These are phyloP conservation scores for Nibea coibor DNA, from an alignment of 2,113 vertebrate genomes.

Conservation along the genomic window DNA sequence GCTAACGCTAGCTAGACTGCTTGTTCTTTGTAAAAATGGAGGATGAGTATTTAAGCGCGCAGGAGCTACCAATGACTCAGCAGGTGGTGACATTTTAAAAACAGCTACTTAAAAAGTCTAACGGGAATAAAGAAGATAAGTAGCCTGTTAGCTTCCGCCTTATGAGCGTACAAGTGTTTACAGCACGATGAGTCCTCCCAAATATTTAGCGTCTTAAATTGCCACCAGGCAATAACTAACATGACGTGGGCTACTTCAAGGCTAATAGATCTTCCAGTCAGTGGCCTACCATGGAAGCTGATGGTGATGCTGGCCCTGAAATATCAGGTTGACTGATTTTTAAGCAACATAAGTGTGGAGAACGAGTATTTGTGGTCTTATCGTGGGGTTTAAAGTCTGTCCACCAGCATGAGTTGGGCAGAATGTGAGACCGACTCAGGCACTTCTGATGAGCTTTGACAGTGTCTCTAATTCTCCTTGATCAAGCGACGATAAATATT, in stretches of 20 bases:
- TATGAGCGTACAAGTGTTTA: neutral
- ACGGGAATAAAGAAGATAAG: neutral
- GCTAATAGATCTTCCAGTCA: neutral
- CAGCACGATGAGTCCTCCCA: neutral
- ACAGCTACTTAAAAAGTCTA: neutral
- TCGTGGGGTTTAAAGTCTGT: no score
- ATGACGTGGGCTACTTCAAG: neutral
- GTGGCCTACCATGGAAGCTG: neutral
- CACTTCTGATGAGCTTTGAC: no score
- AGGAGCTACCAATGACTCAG: neutral
- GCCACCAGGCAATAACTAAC: neutral
- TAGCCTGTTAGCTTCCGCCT: neutral
- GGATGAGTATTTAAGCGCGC: neutral
- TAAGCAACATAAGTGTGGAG: no score
- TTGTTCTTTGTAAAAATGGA: neutral
- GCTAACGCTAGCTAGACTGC: neutral
- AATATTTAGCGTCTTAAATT: neutral
- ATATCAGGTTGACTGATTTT: neutral
- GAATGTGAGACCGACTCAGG: no score
- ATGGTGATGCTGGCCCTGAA: neutral
- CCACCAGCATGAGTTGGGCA: no score
- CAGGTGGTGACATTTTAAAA: neutral
- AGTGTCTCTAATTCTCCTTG: no score
- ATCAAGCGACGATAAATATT: no score
- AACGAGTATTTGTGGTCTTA: no score